Evolutionary conservation across 1,140 invertebrate genomes (phyloP), one percentile per base, ranked within the genome.

Genomic region (Leptonema lineaticorne): DNA sequence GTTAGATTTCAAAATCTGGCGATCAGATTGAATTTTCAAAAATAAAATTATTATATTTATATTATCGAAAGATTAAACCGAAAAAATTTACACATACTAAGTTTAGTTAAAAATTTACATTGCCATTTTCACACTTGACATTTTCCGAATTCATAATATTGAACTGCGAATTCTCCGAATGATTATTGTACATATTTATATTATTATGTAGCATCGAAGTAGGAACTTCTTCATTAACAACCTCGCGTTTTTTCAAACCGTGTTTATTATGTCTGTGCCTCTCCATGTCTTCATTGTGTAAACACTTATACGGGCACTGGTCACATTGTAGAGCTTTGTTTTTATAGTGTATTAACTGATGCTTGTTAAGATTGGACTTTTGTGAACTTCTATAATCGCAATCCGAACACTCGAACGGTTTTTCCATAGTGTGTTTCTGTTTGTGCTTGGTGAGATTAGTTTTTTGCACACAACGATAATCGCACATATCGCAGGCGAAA

Each of bases 401-500:
- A 1, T 77, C 77, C 20, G 7, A 41, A 33, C 71, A 72, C 50
- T 68, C 71, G 48, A 67, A 70, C 20, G 68, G 68, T 30, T 78
- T 81, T n/a, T 83, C 80, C 57, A 78, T 78, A 20, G 79, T 64
- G 74, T 83, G 81, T 29, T 80, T 75, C 45, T 79, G 79, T 45
- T 81, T 82, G 67, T 83, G 81, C 66, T 83, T 83, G 0, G 78
- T 82, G 16, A 83, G 59, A 63, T 83, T 83, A 0, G 81, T 82
- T 62, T 83, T 82, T 63, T 83, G 81, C 0, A 83, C 81, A 46
- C 81, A 82, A 6, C 78, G 74, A 63, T 82, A 83, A 69, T 74
- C 85, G 63, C 88, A 90, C 48, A 84, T 77, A 63, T 89, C 85
- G 71, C 88, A 90, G 14, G 85, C 80, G 68, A 85, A 89, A 0